Conservation (phyloP, 2,888 invertebrate genomes). For the Drosophila tanythrix region DNA sequence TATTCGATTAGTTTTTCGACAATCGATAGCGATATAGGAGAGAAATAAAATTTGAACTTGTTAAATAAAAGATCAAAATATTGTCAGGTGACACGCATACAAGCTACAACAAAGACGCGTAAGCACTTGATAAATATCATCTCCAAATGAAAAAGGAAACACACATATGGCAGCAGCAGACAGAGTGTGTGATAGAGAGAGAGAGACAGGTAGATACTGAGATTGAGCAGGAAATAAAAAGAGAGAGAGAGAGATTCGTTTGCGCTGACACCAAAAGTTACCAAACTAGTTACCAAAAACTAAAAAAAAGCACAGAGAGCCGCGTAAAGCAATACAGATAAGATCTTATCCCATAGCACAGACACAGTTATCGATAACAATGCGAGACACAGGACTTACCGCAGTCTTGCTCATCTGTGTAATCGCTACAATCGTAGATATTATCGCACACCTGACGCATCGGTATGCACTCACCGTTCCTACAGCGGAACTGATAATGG, state of each 20-base stretch:
- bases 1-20: constrained; percentile 72
- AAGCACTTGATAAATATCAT: constrained; percentile 34
- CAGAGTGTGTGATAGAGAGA: constrained; percentile 7
- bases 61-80: constrained; percentile 61
- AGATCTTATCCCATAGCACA: constrained; percentile 6
- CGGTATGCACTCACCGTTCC: constrained; percentile 87
- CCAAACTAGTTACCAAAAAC: constrained; percentile 28
- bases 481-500: constrained; percentile 88
- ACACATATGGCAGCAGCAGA: constrained; percentile 5
- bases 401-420: constrained; percentile 91
- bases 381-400: constrained; percentile 87
- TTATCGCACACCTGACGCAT: constrained; percentile 87
- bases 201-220: constrained; percentile 3
- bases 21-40: constrained; percentile 70
- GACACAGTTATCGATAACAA: constrained; percentile 34
- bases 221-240: not conserved
- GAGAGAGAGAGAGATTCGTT: not conserved
- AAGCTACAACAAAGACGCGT: constrained; percentile 35
- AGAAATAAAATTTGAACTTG: constrained; percentile 68
- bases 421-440: constrained; percentile 89
- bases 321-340: constrained; percentile 31
- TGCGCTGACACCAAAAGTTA: constrained; percentile 36
- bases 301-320: constrained; percentile 19
- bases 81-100: constrained; percentile 37
- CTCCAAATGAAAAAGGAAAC: constrained; percentile 23